phyloP scores from a whole-genome alignment of 2,888 invertebrate species.

The Agelastica alni region DNA sequence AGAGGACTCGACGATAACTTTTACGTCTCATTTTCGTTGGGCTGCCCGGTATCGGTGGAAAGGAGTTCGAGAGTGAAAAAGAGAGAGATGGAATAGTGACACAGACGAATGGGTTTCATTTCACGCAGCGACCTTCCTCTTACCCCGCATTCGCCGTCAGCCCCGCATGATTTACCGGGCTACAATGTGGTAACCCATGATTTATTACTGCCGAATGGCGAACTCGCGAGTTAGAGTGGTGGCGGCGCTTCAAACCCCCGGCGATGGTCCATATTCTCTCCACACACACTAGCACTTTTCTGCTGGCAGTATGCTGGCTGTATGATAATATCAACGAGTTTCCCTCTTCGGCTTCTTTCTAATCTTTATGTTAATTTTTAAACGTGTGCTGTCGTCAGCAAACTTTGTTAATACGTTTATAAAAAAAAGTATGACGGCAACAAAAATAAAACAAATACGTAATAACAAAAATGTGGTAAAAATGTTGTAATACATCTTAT shows the following conservation, averaged over 20 bases:
- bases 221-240: conserved; percentile 54
- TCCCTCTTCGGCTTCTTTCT: background rate
- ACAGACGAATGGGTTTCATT: conserved; percentile 61
- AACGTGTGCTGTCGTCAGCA: background rate
- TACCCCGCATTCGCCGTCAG: conserved; percentile 51
- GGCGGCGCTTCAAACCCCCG: conserved; percentile 46
- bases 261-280: conserved; percentile 18
- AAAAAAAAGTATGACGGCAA: too few relatives aligned
- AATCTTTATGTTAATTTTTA: conserved; percentile 1
- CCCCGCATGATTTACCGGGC: conserved; percentile 67
- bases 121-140: conserved; percentile 61
- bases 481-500: too few relatives aligned
- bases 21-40: conserved; percentile 7
- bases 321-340: conserved; percentile 1
- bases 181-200: conserved; percentile 73
- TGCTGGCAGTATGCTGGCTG: background rate
- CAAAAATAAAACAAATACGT: too few relatives aligned
- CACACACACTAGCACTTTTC: conserved; percentile 15
- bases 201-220: conserved; percentile 67
- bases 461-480: too few relatives aligned
- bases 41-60: conserved; percentile 26
- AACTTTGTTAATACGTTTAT: too few relatives aligned
- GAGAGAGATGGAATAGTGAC: conserved; percentile 50
- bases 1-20: too few relatives aligned
- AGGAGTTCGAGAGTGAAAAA: conserved; percentile 37